Evolutionary conservation across 2,113 vertebrate genomes (phyloP).

Genomic region (Indicator maculatus): DNA sequence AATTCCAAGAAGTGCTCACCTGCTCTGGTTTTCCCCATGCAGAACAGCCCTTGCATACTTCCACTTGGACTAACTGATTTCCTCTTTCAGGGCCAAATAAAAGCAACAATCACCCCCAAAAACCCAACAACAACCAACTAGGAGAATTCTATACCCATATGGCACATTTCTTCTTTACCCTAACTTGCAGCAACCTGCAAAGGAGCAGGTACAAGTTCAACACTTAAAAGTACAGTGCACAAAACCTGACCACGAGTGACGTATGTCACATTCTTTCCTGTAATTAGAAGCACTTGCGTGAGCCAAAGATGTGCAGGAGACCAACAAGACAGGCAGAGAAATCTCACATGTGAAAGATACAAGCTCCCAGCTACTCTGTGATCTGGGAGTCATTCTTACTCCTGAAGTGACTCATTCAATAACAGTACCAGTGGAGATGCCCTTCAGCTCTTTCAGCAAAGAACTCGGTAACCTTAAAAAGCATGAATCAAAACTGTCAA

Average conservation of each 20-base stretch:
- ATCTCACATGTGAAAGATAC: neutral
- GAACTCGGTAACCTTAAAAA: constrained; percentile 31
- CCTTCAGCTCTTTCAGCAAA: constrained; percentile 28
- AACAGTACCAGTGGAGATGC: neutral
- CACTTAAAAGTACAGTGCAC: neutral
- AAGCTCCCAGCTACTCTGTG: neutral
- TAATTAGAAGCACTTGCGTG: neutral
- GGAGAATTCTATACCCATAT: neutral
- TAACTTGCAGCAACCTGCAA: neutral
- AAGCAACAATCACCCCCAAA: neutral
- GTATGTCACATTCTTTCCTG: neutral
- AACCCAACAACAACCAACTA: neutral
- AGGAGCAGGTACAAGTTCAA: neutral
- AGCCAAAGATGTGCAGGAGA: neutral
- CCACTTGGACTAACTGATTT: neutral
- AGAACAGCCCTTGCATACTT: neutral
- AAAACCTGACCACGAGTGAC: neutral
- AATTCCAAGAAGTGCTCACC: neutral
- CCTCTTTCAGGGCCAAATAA: neutral
- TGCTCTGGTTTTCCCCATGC: neutral
- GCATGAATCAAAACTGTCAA: constrained; percentile 32
- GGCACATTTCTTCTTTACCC: neutral
- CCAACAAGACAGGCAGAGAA: neutral
- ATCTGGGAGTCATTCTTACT: neutral
- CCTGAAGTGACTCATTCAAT: neutral